A percentile compares a stretch with the other conserved stretches of the same genome.
phyloP scores from a whole-genome alignment of 2,113 vertebrate species.

The Mormyrus lacerda region DNA sequence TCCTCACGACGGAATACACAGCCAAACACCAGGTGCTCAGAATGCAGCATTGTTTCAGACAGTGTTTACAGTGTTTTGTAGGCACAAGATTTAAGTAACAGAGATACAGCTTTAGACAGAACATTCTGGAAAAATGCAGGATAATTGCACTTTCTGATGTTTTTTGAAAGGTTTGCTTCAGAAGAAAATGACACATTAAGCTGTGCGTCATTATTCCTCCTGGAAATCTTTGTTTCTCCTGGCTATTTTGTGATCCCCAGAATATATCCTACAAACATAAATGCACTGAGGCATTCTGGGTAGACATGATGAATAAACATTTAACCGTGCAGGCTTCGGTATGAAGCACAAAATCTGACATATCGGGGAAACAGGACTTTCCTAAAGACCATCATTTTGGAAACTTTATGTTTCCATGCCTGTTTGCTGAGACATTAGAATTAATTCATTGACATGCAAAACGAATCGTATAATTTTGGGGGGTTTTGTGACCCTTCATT shows the following conservation, averaged over 20 bases:
- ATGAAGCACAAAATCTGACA: not conserved
- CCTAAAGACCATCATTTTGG: constrained; percentile 4
- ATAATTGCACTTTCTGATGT: not conserved
- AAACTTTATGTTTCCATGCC: constrained; percentile 3
- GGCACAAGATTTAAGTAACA: not conserved
- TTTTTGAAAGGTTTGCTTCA: not conserved
- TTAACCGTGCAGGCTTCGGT: not conserved
- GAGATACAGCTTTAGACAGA: not conserved
- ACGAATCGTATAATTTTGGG: constrained; percentile 24
- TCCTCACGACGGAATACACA: not conserved
- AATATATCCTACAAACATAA: not conserved
- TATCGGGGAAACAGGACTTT: not conserved
- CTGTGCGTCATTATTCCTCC: not conserved
- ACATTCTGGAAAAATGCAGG: not conserved
- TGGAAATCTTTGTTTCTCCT: not conserved
- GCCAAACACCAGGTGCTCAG: not conserved
- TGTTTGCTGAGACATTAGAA: constrained; percentile 27
- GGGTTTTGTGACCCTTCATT: not conserved
- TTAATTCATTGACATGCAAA: constrained; percentile 22
- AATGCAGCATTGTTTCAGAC: not conserved
- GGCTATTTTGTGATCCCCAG: not conserved
- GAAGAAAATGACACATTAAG: not conserved
- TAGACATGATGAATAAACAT: not conserved
- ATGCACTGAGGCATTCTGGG: not conserved
- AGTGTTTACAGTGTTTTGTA: not conserved